Conservation (phyloP, 2,888 invertebrate species). For the Lepidocyrtinus sp. region DNA sequence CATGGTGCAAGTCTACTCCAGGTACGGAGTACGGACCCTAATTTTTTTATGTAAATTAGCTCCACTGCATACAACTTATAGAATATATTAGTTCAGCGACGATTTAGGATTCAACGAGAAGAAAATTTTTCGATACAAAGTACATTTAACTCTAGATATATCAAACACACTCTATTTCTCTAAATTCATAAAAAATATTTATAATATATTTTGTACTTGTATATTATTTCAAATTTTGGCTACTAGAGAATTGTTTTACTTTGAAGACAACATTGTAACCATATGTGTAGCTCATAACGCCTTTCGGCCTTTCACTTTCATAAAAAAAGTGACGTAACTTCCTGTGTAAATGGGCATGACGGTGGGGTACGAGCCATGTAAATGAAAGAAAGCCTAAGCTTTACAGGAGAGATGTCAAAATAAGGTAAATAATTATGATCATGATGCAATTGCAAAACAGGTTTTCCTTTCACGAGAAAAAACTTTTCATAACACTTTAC, state of each 20-base stretch:
- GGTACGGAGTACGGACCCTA: not conserved
- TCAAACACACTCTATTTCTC: too few species aligned
- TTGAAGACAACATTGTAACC: not conserved
- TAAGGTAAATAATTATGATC: not conserved
- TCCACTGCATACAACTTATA: not conserved
- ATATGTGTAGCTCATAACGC: not conserved
- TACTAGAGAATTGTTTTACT: not conserved
- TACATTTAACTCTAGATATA: too few species aligned
- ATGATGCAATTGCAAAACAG: not conserved
- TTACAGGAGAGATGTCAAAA: too few species aligned
- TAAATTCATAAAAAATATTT: too few species aligned
- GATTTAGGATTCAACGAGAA: too few species aligned
- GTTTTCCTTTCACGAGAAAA: not conserved
- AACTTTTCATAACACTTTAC: not conserved
- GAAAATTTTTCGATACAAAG: too few species aligned
- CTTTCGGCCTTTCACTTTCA: constrained; percentile 1
- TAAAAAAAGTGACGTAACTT: constrained; percentile 29
- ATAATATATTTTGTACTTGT: too few species aligned
- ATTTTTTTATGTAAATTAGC: not conserved
- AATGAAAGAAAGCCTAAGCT: not conserved
- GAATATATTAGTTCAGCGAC: too few species aligned
- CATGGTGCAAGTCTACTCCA: constrained; percentile 12
- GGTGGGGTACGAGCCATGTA: not conserved
- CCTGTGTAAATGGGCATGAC: constrained; percentile 41
- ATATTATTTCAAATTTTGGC: not conserved